phyloP scores from a whole-genome alignment of 30 jellyfish, hydroid and myxozoan genomes.

The Morbakka virulenta region DNA sequence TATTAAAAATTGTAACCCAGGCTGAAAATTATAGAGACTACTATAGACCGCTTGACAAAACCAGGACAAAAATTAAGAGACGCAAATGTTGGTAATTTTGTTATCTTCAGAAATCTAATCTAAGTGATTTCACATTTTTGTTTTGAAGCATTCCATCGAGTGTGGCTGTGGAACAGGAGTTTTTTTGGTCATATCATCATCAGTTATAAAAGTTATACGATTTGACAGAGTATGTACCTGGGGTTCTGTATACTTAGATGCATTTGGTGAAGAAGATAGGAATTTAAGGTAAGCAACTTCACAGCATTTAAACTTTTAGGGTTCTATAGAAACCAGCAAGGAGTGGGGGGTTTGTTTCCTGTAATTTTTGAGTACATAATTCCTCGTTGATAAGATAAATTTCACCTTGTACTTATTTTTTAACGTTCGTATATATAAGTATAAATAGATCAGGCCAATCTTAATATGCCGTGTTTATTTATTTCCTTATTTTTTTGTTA shows the following conservation, averaged over 20 bases:
- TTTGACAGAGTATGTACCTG: slow-evolving; percentile 73
- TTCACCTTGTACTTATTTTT: too few species aligned
- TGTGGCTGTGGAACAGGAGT: slow-evolving; percentile 98
- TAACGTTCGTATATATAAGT: too few species aligned
- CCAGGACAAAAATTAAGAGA: too few species aligned
- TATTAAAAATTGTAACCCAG: too few species aligned
- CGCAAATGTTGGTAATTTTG: too few species aligned
- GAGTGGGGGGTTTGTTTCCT: not conserved
- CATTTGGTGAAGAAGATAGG: slow-evolving; percentile 94
- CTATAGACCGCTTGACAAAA: too few species aligned
- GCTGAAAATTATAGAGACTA: too few species aligned
- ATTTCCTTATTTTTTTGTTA: too few species aligned
- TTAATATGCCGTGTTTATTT: too few species aligned
- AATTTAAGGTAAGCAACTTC: slow-evolving; percentile 66
- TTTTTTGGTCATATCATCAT: slow-evolving; percentile 81
- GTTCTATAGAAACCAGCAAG: not conserved
- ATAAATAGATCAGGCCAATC: too few species aligned
- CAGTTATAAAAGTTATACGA: slow-evolving; percentile 67
- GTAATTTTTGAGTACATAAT: not conserved
- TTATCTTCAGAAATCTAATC: too few species aligned
- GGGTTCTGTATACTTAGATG: slow-evolving; percentile 96
- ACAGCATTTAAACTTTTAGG: not conserved
- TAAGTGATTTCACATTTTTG: not conserved
- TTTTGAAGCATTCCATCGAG: slow-evolving; percentile 70
- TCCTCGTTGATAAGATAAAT: too few species aligned